phyloP scores from a whole-genome alignment of 2,888 invertebrate species.

The Leptopilina syphax region DNA sequence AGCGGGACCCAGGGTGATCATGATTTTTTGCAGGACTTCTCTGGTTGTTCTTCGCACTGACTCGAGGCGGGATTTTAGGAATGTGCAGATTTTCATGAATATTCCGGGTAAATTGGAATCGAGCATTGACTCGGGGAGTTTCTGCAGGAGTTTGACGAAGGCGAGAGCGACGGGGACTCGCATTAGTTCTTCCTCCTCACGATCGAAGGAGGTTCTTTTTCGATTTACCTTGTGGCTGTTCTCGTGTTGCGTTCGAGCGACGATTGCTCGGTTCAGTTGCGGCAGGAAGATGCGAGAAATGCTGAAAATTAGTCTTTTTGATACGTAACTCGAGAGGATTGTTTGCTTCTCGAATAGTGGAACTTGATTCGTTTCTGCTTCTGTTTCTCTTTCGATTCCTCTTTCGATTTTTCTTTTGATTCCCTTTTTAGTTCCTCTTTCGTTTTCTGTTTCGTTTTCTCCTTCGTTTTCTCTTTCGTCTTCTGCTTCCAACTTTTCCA shows the following conservation, averaged over 20 bases:
- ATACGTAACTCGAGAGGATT: conserved; percentile 83
- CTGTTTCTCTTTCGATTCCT: conserved; percentile 61
- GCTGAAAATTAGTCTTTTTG: conserved; percentile 85
- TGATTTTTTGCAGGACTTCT: conserved; percentile 95
- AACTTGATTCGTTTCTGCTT: conserved; percentile 60
- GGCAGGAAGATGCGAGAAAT: conserved; percentile 87
- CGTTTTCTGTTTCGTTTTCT: conserved; percentile 61
- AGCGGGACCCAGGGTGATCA: conserved; percentile 89
- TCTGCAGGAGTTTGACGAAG: conserved; percentile 92
- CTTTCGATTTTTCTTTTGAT: conserved; percentile 60
- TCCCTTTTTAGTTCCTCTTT: conserved; percentile 60
- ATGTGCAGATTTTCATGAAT: conserved; percentile 92
- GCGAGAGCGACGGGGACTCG: conserved; percentile 95
- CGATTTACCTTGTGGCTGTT: conserved; percentile 88
- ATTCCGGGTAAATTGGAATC: conserved; percentile 88
- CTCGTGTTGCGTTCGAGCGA: conserved; percentile 85
- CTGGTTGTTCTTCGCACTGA: conserved; percentile 91
- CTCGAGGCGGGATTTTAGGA: conserved; percentile 91
- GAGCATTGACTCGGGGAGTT: conserved; percentile 87
- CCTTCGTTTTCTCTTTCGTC: conserved; percentile 64
- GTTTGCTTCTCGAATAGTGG: conserved; percentile 76
- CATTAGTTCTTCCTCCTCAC: conserved; percentile 94
- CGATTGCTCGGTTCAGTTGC: conserved; percentile 86
- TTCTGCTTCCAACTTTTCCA: conserved; percentile 62
- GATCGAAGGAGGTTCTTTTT: conserved; percentile 82